Evolutionary conservation across 2,888 invertebrate species (phyloP), one percentile per base, ranked within the genome.

Genomic region (Oscheius onirici): DNA sequence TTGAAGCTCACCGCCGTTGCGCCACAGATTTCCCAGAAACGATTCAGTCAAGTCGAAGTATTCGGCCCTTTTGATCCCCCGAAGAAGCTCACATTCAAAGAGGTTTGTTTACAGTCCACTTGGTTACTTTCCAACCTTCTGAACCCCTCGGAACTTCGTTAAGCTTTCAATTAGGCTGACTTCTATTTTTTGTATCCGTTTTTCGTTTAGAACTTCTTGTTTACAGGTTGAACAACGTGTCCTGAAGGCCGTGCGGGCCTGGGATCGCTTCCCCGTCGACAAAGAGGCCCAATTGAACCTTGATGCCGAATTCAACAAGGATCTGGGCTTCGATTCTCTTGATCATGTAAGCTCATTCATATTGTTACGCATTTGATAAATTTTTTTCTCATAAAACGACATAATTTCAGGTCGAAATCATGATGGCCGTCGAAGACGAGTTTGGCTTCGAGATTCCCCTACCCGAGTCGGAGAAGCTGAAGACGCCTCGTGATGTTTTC

Each of bases 381-480:
- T 43, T 11, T 24, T 20, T 58, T 26, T n/a, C 24, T 51, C 13
- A 5, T 6, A 40, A 24, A 24, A 34, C 17, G 8, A 24, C 17
- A 26, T 2, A 28, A 40, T 61, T 79, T 46, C 55, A 80, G 90
- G 97, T 99, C 58, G 97, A 99, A 90, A 93, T 99, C 68, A 95
- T 97, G 79, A 97, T 97, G 96, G 95, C 96, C 0, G 94, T 99
- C 91, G 97, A 99, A 90, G 97, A 97, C 90, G 97, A 97, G 90
- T 99, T 99, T 90, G 95, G 91, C 46, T 81, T 82, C 69, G 82
- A 82, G 65, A 80, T 82, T 57, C 81, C 82, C 20, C 71, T 81
- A 17, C 69, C 71, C 63, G 81, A 82, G 51, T 73, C 78, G 2
- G 82, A 82, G 60, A 78, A 78, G 51, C 74, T 82, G 74, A 79